Percentiles rank a stretch among this genome's conserved stretches.
These are phyloP conservation scores for Pegoplata infirma DNA, from an alignment of 2,888 invertebrate species.

Conservation along the genomic window DNA sequence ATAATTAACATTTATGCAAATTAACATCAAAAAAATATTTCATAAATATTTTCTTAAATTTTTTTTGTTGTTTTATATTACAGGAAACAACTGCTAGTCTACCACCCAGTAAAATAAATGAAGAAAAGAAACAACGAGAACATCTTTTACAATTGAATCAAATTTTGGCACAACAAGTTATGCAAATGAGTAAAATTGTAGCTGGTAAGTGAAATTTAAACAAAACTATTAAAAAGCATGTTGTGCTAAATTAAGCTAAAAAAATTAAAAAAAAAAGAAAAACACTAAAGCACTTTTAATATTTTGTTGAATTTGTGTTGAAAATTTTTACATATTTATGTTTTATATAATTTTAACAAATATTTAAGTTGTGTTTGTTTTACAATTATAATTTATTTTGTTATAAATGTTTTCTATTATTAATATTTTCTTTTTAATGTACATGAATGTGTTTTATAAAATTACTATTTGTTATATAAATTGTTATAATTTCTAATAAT, in stretches of 20 bases:
- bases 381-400: conserved; percentile 10
- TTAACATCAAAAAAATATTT: not conserved
- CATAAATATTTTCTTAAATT: not conserved
- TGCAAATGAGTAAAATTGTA: conserved; percentile 96
- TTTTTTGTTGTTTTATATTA: conserved; percentile 53
- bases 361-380: conserved; percentile 66
- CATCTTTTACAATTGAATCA: conserved; percentile 94
- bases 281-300: conserved; percentile 58
- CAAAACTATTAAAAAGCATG: conserved; percentile 49
- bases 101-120: conserved; percentile 86
- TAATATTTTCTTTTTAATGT: conserved; percentile 9
- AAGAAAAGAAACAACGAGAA: conserved; percentile 92
- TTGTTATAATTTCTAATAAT: conserved; percentile 9
- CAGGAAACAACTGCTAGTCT: conserved; percentile 76
- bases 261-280: conserved; percentile 25
- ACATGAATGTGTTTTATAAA: conserved; percentile 32
- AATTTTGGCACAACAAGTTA: conserved; percentile 94
- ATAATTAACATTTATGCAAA: no score
- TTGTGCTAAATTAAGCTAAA: conserved; percentile 40
- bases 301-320: conserved; percentile 57
- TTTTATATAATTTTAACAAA: conserved; percentile 2
- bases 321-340: conserved; percentile 26
- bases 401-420: conserved; percentile 41
- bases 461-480: not conserved
- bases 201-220: conserved; percentile 85